A percentile compares a stretch with the other conserved stretches of the same genome.
phyloP scores from a whole-genome alignment of 2,888 invertebrate genomes.

The Nasonovia ribisnigri region DNA sequence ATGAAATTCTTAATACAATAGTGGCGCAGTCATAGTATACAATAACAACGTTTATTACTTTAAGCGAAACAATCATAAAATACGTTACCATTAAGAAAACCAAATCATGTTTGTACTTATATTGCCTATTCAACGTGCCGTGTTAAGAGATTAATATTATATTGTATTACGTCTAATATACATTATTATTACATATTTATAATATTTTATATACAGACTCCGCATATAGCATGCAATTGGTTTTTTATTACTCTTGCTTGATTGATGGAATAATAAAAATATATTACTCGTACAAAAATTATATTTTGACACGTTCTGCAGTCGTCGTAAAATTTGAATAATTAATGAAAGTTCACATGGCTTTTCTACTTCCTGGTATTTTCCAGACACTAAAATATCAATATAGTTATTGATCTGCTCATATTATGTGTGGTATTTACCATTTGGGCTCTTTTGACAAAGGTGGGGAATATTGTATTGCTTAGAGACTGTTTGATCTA shows the following conservation, averaged over 20 bases:
- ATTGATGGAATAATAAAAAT: neutral
- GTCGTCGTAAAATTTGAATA: neutral
- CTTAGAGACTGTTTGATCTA: neutral
- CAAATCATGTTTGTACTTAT: neutral
- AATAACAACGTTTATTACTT: neutral
- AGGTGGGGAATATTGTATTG: neutral
- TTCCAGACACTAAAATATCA: neutral
- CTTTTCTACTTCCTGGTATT: neutral
- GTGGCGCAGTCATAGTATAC: neutral
- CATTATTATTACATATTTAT: too few relatives aligned
- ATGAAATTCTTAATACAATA: neutral
- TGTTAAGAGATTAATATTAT: neutral
- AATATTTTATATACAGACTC: neutral
- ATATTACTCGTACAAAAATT: neutral
- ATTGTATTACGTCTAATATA: neutral
- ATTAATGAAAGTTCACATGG: neutral
- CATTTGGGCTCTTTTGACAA: neutral
- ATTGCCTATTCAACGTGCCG: conserved; percentile 4
- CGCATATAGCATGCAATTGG: neutral
- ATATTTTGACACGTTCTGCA: neutral
- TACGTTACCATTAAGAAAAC: neutral
- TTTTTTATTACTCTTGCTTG: neutral
- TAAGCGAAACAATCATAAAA: neutral
- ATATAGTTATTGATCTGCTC: neutral
- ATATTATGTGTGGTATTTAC: neutral